A percentile compares a stretch with the other conserved stretches of the same genome.
Conservation (phyloP, 2,888 invertebrate genomes). For the Archaeoteleia sp. region DNA sequence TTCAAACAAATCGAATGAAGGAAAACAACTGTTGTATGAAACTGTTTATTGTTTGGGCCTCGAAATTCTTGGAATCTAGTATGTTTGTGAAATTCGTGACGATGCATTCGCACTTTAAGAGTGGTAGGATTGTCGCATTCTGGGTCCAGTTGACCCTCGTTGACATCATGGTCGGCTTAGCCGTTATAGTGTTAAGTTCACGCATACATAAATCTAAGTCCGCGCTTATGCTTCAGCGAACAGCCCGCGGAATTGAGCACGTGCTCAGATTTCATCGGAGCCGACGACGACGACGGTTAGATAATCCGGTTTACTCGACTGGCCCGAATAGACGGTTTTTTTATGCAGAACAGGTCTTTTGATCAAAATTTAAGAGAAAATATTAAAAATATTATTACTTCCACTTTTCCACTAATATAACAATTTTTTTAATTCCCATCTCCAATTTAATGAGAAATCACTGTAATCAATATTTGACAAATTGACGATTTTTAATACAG, state of each 20-base stretch:
- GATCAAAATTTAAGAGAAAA: neutral
- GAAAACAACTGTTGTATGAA: too few species aligned
- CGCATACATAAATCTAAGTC: conserved; percentile 74
- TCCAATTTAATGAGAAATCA: too few species aligned
- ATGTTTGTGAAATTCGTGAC: conserved; percentile 39
- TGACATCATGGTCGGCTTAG: conserved; percentile 74
- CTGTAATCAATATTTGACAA: too few species aligned
- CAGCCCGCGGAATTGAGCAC: conserved; percentile 71
- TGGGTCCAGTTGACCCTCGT: conserved; percentile 74
- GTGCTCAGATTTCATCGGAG: conserved; percentile 73
- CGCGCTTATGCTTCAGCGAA: conserved; percentile 68
- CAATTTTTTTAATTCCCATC: too few species aligned
- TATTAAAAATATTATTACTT: too few species aligned
- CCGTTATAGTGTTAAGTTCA: conserved; percentile 73
- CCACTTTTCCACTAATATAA: too few species aligned
- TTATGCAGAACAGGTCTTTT: conserved; percentile 15
- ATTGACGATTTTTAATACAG: too few species aligned
- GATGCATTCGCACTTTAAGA: conserved; percentile 65
- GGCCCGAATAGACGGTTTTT: conserved; percentile 30
- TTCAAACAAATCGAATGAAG: too few species aligned
- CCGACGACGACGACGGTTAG: conserved; percentile 65
- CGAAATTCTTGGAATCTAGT: too few species aligned
- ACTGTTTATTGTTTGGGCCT: too few species aligned
- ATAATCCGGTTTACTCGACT: conserved; percentile 66
- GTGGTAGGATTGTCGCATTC: conserved; percentile 74